phyloP scores from a whole-genome alignment of 2,888 invertebrate genomes.

The Erebia ligea region DNA sequence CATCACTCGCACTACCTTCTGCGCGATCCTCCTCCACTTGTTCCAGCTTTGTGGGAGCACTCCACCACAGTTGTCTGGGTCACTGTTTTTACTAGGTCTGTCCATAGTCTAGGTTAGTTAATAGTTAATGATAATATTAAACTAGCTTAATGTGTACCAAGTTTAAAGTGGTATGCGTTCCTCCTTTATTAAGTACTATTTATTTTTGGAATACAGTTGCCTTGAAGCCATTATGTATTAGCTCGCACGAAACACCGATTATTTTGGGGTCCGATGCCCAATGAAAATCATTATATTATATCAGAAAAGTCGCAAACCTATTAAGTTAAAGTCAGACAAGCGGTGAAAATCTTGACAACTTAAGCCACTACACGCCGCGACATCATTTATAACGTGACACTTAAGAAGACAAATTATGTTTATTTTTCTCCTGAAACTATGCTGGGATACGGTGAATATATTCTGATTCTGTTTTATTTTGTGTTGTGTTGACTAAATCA shows the following conservation, averaged over 20 bases:
- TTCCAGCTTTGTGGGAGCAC: too few relatives aligned
- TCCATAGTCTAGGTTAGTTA: too few relatives aligned
- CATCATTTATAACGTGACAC: conserved; percentile 42
- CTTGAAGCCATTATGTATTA: neutral
- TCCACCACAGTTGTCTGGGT: too few relatives aligned
- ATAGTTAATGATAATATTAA: too few relatives aligned
- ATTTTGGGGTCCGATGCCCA: neutral
- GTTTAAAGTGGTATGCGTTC: neutral
- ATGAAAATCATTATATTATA: conserved; percentile 22
- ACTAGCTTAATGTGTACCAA: too few relatives aligned
- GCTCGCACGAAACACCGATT: neutral
- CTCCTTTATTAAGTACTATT: too few relatives aligned
- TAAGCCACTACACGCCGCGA: conserved; percentile 44
- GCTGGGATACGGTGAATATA: conserved; percentile 21
- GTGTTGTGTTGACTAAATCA: too few relatives aligned
- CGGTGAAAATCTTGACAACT: conserved; percentile 47
- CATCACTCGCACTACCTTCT: too few relatives aligned
- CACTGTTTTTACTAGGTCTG: neutral
- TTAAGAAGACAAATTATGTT: conserved; percentile 41
- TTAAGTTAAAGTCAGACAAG: conserved; percentile 36
- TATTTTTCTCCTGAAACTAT: conserved; percentile 37
- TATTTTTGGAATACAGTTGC: neutral
- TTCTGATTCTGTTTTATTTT: neutral
- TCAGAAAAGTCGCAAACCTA: conserved; percentile 34
- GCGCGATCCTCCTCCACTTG: too few relatives aligned